Evolutionary conservation across 1,140 invertebrate species (phyloP).

Genomic region (Globodera ellingtonae): DNA sequence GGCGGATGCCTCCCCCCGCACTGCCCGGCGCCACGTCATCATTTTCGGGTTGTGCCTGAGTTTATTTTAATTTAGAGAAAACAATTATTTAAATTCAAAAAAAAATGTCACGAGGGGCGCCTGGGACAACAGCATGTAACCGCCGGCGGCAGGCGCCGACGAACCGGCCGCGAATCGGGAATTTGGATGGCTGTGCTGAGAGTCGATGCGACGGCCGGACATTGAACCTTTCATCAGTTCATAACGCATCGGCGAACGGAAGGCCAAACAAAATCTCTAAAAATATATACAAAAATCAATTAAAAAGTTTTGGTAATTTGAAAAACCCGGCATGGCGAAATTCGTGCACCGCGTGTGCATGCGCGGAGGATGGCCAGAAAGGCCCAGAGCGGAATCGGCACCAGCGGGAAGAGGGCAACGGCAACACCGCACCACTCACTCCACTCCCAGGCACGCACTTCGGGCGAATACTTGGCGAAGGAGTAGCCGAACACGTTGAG

Average conservation of each 20-base stretch:
- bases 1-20: not conserved
- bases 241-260: slow-evolving; percentile 53
- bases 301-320: slow-evolving; percentile 10
- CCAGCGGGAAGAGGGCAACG: slow-evolving; percentile 57
- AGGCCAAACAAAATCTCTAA: slow-evolving; percentile 55
- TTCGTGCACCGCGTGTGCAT: slow-evolving; percentile 41
- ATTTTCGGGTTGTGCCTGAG: slow-evolving; percentile 24
- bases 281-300: slow-evolving; percentile 2
- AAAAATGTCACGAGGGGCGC: slow-evolving; percentile 37
- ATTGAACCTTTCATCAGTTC: slow-evolving; percentile 45
- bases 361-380: slow-evolving; percentile 47
- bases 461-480: slow-evolving; percentile 51
- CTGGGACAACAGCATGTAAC: slow-evolving; percentile 48
- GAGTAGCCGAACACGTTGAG: slow-evolving; percentile 59
- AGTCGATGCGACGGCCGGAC: slow-evolving; percentile 8
- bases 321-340: slow-evolving; percentile 31
- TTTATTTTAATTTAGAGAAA: not conserved
- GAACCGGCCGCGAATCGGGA: slow-evolving; percentile 30
- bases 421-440: slow-evolving; percentile 52
- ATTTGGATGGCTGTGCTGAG: not conserved
- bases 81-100: slow-evolving; percentile 6
- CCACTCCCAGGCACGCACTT: slow-evolving; percentile 54
- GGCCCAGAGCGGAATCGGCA: slow-evolving; percentile 60
- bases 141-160: slow-evolving; percentile 36
- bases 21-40: slow-evolving; percentile 14